phyloP scores from a whole-genome alignment of 1,140 invertebrate genomes.

The Drosophila prosaltans region DNA sequence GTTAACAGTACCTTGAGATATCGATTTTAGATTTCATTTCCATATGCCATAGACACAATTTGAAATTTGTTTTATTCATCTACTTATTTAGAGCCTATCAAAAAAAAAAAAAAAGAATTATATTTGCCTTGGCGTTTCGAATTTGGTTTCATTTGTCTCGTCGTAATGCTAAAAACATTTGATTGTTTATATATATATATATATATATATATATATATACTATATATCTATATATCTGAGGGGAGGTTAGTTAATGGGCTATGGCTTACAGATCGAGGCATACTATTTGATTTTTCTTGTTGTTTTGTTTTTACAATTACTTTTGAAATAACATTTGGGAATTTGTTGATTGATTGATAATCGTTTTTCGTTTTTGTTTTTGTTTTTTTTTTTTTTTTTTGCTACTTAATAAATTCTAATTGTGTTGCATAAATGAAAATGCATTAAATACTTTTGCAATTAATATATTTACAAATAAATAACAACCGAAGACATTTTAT shows the following conservation, averaged over 20 bases:
- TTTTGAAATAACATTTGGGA: conserved; percentile 59
- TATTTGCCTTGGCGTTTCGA: conserved; percentile 39
- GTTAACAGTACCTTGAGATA: not conserved
- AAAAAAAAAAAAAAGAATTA: conserved; percentile 62
- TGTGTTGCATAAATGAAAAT: conserved; percentile 29
- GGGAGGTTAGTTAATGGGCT: conserved; percentile 34
- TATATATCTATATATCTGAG: not conserved
- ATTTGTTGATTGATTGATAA: conserved; percentile 35
- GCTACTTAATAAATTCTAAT: conserved; percentile 41
- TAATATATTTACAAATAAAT: conserved; percentile 41
- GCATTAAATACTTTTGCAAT: conserved; percentile 26
- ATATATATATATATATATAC: no score
- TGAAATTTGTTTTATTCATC: not conserved
- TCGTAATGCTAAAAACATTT: conserved; percentile 54
- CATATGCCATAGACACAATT: no score
- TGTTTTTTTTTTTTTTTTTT: not conserved
- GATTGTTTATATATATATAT: conserved; percentile 58
- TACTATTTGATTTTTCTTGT: conserved; percentile 37
- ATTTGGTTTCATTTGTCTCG: conserved; percentile 30
- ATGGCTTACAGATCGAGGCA: conserved; percentile 54
- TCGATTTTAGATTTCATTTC: not conserved
- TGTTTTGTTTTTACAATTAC: conserved; percentile 52
- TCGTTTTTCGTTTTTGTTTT: conserved; percentile 7
- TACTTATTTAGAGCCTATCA: conserved; percentile 5
- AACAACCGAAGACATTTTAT: conserved; percentile 51